Percentiles rank a stretch among this genome's conserved stretches.
Conservation (phyloP, 2,113 vertebrate species). For the Myocastor coypus region DNA sequence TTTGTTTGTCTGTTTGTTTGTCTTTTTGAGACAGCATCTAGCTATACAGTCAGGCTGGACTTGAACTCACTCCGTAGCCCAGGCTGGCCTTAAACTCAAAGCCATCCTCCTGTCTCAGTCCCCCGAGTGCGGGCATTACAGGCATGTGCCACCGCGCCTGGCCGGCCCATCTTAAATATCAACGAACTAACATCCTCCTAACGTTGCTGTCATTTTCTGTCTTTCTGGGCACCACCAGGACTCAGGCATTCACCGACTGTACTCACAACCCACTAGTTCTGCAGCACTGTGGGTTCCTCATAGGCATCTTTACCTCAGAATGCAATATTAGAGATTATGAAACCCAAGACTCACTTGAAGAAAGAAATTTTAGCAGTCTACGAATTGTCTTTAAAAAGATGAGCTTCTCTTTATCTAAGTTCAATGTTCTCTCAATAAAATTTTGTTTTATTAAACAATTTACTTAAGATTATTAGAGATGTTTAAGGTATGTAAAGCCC, state of each 20-base stretch:
- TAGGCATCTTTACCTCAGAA: background rate
- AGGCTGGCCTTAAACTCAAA: no score
- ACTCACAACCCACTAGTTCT: no score
- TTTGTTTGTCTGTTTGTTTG: no score
- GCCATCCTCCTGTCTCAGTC: no score
- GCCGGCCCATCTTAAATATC: background rate
- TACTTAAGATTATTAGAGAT: conserved; percentile 48
- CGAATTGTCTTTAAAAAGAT: conserved; percentile 33
- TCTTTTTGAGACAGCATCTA: no score
- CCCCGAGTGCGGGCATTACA: no score
- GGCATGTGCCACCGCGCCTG: no score
- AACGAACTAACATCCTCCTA: conserved; percentile 47
- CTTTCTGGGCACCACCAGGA: background rate
- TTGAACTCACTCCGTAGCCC: no score
- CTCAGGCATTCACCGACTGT: no score
- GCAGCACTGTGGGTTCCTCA: background rate
- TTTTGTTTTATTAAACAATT: conserved; percentile 30
- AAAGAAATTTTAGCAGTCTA: background rate
- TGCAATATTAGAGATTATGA: background rate
- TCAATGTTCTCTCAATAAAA: conserved; percentile 3
- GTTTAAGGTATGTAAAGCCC: background rate
- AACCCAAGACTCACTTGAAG: background rate
- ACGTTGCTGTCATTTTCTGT: conserved; percentile 4
- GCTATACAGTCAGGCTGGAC: no score
- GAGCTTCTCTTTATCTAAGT: conserved; percentile 1